Conservation (phyloP, 2,113 vertebrate genomes). For the Dipodomys spectabilis region DNA sequence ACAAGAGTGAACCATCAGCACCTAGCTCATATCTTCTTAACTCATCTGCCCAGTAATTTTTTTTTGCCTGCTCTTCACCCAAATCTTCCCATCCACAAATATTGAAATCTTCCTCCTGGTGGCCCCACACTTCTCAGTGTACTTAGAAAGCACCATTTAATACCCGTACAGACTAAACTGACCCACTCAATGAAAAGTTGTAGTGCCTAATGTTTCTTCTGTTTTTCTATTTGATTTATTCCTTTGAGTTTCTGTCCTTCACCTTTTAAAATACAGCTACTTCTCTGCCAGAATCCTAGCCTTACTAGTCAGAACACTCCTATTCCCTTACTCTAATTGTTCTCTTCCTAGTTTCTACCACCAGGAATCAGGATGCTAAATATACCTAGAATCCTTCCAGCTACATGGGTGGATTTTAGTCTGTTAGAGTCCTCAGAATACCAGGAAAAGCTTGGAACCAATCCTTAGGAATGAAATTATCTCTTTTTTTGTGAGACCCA, state of each 20-base stretch:
- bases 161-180: neutral
- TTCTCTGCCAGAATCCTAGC: constrained; percentile 54
- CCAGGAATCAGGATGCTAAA: constrained; percentile 6
- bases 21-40: neutral
- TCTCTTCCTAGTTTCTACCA: neutral
- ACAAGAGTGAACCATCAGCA: too few relatives aligned
- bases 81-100: neutral
- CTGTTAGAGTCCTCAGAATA: neutral
- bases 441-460: neutral
- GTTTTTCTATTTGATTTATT: constrained; percentile 14
- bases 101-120: neutral
- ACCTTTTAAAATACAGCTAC: neutral
- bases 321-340: constrained; percentile 19
- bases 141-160: neutral
- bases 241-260: constrained; percentile 49
- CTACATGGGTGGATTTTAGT: neutral
- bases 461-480: constrained; percentile 41
- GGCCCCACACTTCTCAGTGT: neutral
- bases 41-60: neutral
- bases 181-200: neutral
- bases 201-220: neutral
- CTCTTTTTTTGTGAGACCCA: neutral
- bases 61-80: neutral
- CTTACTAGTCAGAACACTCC: neutral
- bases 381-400: neutral